Base-by-base conservation (phyloP, 2,888 invertebrate genomes). In the Cecidostiba fungosa region DNA sequence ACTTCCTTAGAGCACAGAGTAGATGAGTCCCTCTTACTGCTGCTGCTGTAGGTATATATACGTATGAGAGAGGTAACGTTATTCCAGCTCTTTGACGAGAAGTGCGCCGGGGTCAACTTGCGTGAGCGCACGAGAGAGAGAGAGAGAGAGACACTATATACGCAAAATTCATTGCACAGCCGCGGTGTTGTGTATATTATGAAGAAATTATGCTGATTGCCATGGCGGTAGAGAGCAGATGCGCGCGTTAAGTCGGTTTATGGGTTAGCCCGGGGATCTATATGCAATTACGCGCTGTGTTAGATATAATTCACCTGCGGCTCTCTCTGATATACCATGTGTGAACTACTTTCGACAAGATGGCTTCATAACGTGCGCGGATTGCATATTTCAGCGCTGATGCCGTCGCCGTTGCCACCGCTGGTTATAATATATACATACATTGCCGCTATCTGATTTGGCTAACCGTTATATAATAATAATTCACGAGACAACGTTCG, bases 41-140 rank as follows among this genome's bases (percentile, higher is more conserved):
- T 29, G 43, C 39, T 39, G 3, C 70, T 5, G 19, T 26, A 29
- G n/a, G n/a, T 32, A 19, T 26, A 59, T 23, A 62, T 43, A 10
- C 14, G 1, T 47, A 14, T 29, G 47, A n/a, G 47, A 26, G 66
- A 32, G 6, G 81, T 50, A 77, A 76, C 54, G 82, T 62, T 80
- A 80, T 72, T 72, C 72, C 54, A 50, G 54, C 54, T 43, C 69
- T 80, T 74, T 69, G 82, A 82, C 69, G 70, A 62, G 36, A 29
- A 19, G 70, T 39, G 32, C 32, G 72, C 72, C 39, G 12, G 43
- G 72, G 36, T 23, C 72, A 66, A 66, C 26, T 26, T 26, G 66
- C 14, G 23, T 1, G 29, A 66, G n/a, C n/a, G n/a, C n/a, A n/a
- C n/a, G 26, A 54, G 59, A 23, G 59, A 59, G 59, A 19, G 54